These are phyloP conservation scores for Kuschelorhynchus macadamiae DNA, from an alignment of 2,888 invertebrate genomes.

Conservation along the genomic window DNA sequence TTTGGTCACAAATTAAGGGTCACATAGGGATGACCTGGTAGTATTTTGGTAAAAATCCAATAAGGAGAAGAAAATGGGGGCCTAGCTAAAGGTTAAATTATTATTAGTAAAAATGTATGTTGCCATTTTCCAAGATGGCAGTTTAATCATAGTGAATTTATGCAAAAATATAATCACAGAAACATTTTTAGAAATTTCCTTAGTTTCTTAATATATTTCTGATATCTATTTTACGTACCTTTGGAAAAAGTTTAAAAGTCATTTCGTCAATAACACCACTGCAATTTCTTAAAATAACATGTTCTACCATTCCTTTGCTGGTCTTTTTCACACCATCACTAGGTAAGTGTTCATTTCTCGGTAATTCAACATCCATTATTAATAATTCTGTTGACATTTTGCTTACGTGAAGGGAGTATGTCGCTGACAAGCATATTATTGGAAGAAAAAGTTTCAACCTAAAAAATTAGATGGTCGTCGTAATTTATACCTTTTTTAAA, in stretches of 20 bases:
- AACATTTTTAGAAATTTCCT: no score
- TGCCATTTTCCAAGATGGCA: no score
- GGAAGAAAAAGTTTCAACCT: conserved; percentile 16
- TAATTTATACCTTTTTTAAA: background rate
- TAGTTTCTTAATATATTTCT: no score
- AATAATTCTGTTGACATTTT: conserved; percentile 26
- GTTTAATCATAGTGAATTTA: no score
- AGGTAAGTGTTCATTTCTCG: conserved; percentile 12
- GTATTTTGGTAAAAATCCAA: no score
- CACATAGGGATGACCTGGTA: no score
- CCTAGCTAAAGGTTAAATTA: no score
- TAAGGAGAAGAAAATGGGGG: no score
- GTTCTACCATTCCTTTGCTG: conserved; percentile 18
- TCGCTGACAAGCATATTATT: background rate
- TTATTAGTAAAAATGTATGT: no score
- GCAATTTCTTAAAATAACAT: conserved; percentile 35
- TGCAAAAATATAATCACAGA: no score
- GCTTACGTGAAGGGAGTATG: conserved; percentile 7
- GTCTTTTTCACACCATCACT: conserved; percentile 18
- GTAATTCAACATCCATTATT: conserved; percentile 11
- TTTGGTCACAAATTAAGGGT: no score
- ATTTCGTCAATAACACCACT: conserved; percentile 27
- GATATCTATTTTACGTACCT: conserved; percentile 33
- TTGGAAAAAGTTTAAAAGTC: conserved; percentile 37
- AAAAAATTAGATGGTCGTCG: conserved; percentile 1